Percentiles rank a stretch among this genome's conserved stretches.
Conservation (phyloP, 2,888 invertebrate genomes). For the Salticus scenicus region DNA sequence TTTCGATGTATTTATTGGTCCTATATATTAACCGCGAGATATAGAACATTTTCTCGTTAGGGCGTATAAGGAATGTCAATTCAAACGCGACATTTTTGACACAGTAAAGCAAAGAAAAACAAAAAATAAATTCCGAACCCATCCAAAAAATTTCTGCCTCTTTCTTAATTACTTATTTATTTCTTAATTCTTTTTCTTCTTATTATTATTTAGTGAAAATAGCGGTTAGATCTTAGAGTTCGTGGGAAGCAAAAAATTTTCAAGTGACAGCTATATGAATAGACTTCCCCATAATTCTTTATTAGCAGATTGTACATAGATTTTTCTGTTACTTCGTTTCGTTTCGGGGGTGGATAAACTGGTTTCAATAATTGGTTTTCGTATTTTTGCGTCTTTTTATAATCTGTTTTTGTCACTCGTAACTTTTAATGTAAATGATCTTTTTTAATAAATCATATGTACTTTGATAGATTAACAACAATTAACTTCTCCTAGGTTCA, state of each 20-base stretch:
- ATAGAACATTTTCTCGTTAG: not conserved
- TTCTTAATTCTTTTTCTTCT: not conserved
- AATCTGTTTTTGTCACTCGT: not conserved
- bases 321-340: not conserved
- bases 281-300: slow-evolving; percentile 4
- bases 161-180: not conserved
- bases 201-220: not conserved
- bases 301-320: not conserved
- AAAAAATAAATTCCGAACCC: not conserved
- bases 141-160: not conserved
- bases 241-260: not conserved
- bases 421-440: no score
- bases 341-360: slow-evolving; percentile 54
- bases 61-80: not conserved
- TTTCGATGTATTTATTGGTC: not conserved
- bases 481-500: no score
- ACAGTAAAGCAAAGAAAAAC: not conserved
- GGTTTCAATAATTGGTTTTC: slow-evolving; percentile 43
- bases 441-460: no score
- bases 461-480: no score
- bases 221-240: not conserved
- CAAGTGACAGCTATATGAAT: not conserved
- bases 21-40: not conserved
- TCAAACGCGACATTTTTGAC: not conserved
- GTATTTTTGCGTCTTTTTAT: slow-evolving; percentile 14